phyloP scores from a whole-genome alignment of 2,797 vertebrate genomes.

The Thamnophis elegans region DNA sequence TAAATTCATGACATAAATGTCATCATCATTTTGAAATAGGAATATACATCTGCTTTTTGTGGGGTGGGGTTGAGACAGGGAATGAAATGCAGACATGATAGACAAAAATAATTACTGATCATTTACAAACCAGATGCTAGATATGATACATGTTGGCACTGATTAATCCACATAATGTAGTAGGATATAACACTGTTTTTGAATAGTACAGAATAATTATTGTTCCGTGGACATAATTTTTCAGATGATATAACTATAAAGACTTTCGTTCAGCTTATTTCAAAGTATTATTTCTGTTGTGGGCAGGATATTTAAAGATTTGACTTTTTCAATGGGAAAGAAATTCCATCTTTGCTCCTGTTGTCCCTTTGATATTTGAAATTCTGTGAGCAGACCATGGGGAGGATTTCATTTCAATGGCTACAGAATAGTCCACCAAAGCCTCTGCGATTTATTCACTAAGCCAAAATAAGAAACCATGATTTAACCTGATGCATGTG shows the following conservation, averaged over 20 bases:
- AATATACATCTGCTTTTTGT: background rate
- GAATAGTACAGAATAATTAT: background rate
- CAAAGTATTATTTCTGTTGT: background rate
- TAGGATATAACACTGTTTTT: background rate
- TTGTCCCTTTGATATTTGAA: background rate
- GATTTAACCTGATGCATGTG: background rate
- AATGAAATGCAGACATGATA: background rate
- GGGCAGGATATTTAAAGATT: background rate
- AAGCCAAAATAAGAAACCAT: background rate
- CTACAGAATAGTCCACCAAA: background rate
- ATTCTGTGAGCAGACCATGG: background rate
- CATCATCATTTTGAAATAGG: background rate
- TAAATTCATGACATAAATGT: background rate
- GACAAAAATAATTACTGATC: background rate
- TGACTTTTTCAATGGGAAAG: background rate
- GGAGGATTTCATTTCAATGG: background rate
- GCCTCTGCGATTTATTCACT: background rate
- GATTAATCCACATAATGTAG: background rate
- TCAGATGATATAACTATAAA: background rate
- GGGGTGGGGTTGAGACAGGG: background rate
- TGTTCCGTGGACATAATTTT: background rate
- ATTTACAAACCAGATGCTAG: background rate
- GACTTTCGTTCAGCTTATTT: background rate
- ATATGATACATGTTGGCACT: background rate
- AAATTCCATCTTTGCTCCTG: background rate